These are phyloP conservation scores for Forpus xanthops DNA, from an alignment of 2,797 vertebrate genomes.

Conservation along the genomic window DNA sequence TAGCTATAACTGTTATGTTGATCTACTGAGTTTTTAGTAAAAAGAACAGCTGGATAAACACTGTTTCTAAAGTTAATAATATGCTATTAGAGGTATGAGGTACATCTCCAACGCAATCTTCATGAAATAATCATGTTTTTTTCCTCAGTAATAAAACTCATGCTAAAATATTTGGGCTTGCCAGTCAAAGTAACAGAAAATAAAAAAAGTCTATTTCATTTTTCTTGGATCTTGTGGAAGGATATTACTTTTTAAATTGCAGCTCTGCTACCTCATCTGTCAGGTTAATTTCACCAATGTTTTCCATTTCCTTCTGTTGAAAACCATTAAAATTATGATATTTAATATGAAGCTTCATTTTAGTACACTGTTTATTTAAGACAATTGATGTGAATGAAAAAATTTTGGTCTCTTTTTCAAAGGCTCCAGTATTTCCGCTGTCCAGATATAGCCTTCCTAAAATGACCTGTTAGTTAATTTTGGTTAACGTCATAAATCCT, in stretches of 20 bases:
- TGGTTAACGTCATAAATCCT: not conserved
- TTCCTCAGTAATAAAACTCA: slow-evolving; percentile 51
- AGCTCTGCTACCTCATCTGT: slow-evolving; percentile 53
- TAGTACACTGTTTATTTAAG: slow-evolving; percentile 21
- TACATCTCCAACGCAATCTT: slow-evolving; percentile 12
- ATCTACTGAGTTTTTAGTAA: not conserved
- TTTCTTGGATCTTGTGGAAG: slow-evolving; percentile 38
- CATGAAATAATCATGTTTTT: slow-evolving; percentile 59
- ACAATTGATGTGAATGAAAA: slow-evolving; percentile 5
- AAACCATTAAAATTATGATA: slow-evolving; percentile 26
- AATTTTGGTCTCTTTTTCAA: not conserved
- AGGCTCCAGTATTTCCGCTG: not conserved
- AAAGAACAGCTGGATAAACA: slow-evolving; percentile 44
- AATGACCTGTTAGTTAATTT: not conserved
- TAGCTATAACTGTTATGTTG: not conserved
- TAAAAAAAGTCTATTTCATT: slow-evolving; percentile 41
- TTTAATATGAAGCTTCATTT: slow-evolving; percentile 32
- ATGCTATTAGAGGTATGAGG: slow-evolving; percentile 41
- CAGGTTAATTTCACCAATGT: slow-evolving; percentile 43
- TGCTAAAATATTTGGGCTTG: slow-evolving; percentile 58
- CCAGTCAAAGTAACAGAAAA: slow-evolving; percentile 61
- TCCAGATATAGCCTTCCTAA: not conserved
- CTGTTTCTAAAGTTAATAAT: slow-evolving; percentile 35
- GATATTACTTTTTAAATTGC: slow-evolving; percentile 44
- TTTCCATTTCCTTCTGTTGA: slow-evolving; percentile 56